These are phyloP conservation scores for Balanococcus diminutus DNA, from an alignment of 2,888 invertebrate genomes.

Conservation along the genomic window DNA sequence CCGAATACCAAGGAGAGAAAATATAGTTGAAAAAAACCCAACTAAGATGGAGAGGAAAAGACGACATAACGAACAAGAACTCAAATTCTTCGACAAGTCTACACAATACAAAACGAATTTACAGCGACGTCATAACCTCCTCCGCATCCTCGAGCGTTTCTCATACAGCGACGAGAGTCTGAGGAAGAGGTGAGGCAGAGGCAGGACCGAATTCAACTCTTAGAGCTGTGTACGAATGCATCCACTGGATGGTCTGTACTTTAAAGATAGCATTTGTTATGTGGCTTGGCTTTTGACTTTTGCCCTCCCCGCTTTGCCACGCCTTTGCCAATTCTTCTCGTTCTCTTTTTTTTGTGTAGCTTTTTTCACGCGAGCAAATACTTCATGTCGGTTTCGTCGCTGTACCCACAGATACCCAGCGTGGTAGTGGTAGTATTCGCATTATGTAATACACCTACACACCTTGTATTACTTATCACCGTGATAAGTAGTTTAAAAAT, in stretches of 20 bases:
- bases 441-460: too few relatives aligned
- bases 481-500: too few relatives aligned
- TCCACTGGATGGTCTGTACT: constrained; percentile 21
- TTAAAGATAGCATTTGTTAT: constrained; percentile 35
- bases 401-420: too few relatives aligned
- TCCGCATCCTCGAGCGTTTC: too few relatives aligned
- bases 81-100: constrained; percentile 10
- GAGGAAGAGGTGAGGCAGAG: not conserved
- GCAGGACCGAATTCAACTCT: not conserved
- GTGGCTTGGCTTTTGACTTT: not conserved
- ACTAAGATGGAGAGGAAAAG: not conserved
- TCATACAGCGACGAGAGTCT: not conserved
- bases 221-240: not conserved
- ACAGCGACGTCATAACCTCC: not conserved
- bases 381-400: too few relatives aligned
- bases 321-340: too few relatives aligned
- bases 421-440: too few relatives aligned
- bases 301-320: too few relatives aligned
- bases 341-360: too few relatives aligned
- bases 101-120: constrained; percentile 40
- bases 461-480: too few relatives aligned
- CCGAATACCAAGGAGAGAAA: not conserved
- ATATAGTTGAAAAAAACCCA: not conserved
- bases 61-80: not conserved
- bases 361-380: too few relatives aligned